Conservation (phyloP, 2,113 vertebrate species). For the Spilogale gracilis region DNA sequence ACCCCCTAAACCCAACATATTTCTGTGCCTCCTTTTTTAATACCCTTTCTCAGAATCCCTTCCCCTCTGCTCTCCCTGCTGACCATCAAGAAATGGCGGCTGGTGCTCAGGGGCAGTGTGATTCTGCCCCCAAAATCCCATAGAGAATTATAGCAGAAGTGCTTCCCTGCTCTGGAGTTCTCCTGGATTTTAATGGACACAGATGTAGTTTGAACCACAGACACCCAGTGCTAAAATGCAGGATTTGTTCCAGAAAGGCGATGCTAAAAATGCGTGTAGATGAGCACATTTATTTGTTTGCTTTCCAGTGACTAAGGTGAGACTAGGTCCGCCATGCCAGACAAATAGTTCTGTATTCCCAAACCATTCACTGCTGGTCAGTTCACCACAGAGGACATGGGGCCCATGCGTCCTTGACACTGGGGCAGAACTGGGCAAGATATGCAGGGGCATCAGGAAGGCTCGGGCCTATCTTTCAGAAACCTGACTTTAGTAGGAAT, state of each 20-base stretch:
- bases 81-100: not conserved
- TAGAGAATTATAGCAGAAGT: not conserved
- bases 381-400: not conserved
- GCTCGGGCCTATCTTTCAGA: not conserved
- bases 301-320: not conserved
- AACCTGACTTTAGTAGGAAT: not conserved
- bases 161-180: not conserved
- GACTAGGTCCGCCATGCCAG: not conserved
- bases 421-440: not conserved
- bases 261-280: not conserved
- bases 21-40: not conserved
- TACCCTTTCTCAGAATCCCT: not conserved
- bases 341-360: not conserved
- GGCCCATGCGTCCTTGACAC: not conserved
- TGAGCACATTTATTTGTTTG: not conserved
- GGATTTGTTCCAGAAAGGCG: not conserved
- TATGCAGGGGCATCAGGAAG: not conserved
- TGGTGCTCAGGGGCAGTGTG: not conserved
- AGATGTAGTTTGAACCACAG: not conserved
- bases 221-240: not conserved
- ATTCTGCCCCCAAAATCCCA: not conserved
- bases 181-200: not conserved
- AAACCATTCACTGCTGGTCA: not conserved
- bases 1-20: rapidly evolving
- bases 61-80: too few relatives aligned